phyloP scores from a whole-genome alignment of 2,797 vertebrate species.

The Acipenser oxyrinchus region DNA sequence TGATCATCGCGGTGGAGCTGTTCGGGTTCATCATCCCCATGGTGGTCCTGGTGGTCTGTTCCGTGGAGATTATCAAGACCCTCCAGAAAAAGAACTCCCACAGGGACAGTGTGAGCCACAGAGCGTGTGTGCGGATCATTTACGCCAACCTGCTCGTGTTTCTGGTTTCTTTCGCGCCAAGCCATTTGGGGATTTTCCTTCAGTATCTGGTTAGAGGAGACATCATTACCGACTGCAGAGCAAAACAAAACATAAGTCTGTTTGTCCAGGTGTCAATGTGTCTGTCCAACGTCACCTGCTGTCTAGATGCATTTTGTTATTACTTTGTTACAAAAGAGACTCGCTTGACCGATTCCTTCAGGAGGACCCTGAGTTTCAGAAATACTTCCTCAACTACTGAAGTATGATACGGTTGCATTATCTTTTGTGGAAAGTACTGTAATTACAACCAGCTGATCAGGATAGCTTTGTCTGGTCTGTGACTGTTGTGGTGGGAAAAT shows the following conservation, averaged over 20 bases:
- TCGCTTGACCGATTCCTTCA: slow-evolving; percentile 33
- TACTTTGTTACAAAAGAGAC: slow-evolving; percentile 78
- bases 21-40: slow-evolving; percentile 78
- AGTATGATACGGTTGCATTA: slow-evolving; percentile 29
- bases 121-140: slow-evolving; percentile 62
- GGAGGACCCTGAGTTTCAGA: slow-evolving; percentile 31
- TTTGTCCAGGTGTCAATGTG: slow-evolving; percentile 73
- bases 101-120: slow-evolving; percentile 24
- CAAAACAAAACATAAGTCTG: slow-evolving; percentile 55
- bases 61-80: slow-evolving; percentile 52
- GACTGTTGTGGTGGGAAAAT: too few relatives aligned
- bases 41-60: slow-evolving; percentile 63
- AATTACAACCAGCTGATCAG: too few relatives aligned
- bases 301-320: slow-evolving; percentile 83
- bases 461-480: too few relatives aligned
- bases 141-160: slow-evolving; percentile 71
- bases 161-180: slow-evolving; percentile 75
- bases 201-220: slow-evolving; percentile 75
- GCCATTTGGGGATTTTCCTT: slow-evolving; percentile 72
- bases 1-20: slow-evolving; percentile 62
- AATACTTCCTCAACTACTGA: slow-evolving; percentile 49
- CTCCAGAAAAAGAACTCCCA: slow-evolving; percentile 42
- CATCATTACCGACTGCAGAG: slow-evolving; percentile 53
- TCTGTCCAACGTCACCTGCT: slow-evolving; percentile 81
- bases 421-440: too few relatives aligned